Percentiles rank a stretch among this genome's conserved stretches.
Evolutionary conservation across 2,888 invertebrate genomes (phyloP).

Genomic region (Coelogynopora nodosa): DNA sequence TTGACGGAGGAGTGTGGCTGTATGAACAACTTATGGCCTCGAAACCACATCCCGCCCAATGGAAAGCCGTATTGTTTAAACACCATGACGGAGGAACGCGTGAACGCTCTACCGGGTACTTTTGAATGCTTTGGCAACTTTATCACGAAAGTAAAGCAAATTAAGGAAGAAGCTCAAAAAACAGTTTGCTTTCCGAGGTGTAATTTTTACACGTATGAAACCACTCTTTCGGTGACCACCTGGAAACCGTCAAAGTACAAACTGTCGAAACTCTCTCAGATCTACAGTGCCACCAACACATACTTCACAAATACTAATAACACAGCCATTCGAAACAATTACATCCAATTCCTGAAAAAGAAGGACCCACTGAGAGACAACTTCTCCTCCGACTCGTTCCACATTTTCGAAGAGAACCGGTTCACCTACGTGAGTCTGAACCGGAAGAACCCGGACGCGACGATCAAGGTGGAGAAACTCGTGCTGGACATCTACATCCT

Average conservation of each 20-base stretch:
- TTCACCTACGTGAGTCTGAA: conserved; percentile 39
- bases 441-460: conserved; percentile 40
- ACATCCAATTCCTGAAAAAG: background rate
- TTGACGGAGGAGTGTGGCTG: conserved; percentile 42
- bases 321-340: background rate
- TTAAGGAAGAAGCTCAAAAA: conserved; percentile 32
- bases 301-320: background rate
- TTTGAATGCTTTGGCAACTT: background rate
- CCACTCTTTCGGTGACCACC: conserved; percentile 33
- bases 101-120: conserved; percentile 11
- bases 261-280: conserved; percentile 10
- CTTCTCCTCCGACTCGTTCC: background rate
- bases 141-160: background rate
- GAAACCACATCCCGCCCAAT: conserved; percentile 10
- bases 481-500: conserved; percentile 42
- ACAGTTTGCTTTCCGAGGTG: conserved; percentile 43
- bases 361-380: background rate
- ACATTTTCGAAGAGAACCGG: conserved; percentile 31
- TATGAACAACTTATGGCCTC: conserved; percentile 37
- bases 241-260: conserved; percentile 43
- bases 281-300: conserved; percentile 8
- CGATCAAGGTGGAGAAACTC: conserved; percentile 37
- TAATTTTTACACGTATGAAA: conserved; percentile 43
- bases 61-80: conserved; percentile 39
- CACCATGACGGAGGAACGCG: background rate